phyloP scores from a whole-genome alignment of 2,797 vertebrate genomes.

The Sylvia borin region DNA sequence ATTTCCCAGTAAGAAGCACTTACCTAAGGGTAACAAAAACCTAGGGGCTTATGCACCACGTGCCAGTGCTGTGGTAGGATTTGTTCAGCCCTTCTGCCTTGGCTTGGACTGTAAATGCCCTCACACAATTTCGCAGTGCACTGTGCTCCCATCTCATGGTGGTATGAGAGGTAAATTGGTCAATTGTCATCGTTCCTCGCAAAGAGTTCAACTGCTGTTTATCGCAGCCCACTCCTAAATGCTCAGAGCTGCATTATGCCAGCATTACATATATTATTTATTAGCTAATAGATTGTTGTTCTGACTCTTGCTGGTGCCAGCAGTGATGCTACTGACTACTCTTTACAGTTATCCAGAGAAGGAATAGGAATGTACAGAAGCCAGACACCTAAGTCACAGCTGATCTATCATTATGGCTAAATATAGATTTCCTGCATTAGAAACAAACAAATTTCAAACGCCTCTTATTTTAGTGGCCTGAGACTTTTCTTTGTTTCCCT shows the following conservation, averaged over 20 bases:
- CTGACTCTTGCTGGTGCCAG: slow-evolving; percentile 13
- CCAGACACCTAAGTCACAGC: slow-evolving; percentile 23
- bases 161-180: not conserved
- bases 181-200: not conserved
- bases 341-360: not conserved
- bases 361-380: not conserved
- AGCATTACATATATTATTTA: slow-evolving; percentile 38
- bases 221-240: not conserved
- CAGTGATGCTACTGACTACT: slow-evolving; percentile 2
- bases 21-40: not conserved
- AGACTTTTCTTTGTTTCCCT: not conserved
- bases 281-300: slow-evolving; percentile 33
- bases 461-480: not conserved
- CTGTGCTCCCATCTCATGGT: not conserved
- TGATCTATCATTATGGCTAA: slow-evolving; percentile 20
- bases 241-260: not conserved
- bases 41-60: accelerated
- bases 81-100: not conserved
- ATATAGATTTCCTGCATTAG: slow-evolving; percentile 6
- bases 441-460: not conserved
- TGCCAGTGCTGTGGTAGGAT: not conserved
- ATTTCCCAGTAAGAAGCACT: not conserved
- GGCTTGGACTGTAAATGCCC: accelerated
- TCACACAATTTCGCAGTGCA: not conserved
- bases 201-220: not conserved